Base-by-base conservation (phyloP, 2,113 vertebrate species). In the Festucalex cinctus region DNA sequence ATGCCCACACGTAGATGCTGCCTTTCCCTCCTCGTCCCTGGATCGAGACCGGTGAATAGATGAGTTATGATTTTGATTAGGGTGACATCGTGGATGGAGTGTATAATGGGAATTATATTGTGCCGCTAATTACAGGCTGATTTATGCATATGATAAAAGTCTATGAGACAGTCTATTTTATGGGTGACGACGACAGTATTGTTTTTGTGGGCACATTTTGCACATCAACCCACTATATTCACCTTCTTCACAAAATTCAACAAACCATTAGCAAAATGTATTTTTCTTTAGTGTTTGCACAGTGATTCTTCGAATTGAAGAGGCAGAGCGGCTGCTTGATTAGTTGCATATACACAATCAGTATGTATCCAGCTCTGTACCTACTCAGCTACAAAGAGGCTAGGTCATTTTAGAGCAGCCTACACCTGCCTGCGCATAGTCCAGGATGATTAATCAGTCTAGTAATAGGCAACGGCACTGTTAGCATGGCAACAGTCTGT, bases 1-100 rank as follows among this genome's bases (percentile, higher is more conserved):
- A 99, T 9, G 97, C 97, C 97, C 97, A 99, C 13, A 99, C 97
- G 0, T 99, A 99, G 90, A 99, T 98, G 89, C 96, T 99, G 85
- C 97, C 97, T 89, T 97, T 99, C 58, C 96, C 95, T 0, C 94
- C 94, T 0, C 96, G 93, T 13, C 97, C 97, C 97, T 98, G 82
- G 20, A 66, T 82, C 61, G 65, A 37, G 41, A 69, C 46, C 37
- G 62, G 35, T 2, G 0, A 68, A 64, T 51, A 39, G 19, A 70
- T 46, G 69, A 71, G 44, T 71, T 58, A 9, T 53, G 48, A 51
- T n/a, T 36, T 53, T 53, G 6, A 62, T 36, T 36, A 0, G 4
- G 6, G 51, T 43, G 46, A 54, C 58, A 1, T 43, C 17, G 32
- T n/a, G 22, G 28, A 2, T 51, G 49, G 59, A 67, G 67, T 77